Evolutionary conservation across 1,140 invertebrate species (phyloP).

Genomic region (Cherax destructor): DNA sequence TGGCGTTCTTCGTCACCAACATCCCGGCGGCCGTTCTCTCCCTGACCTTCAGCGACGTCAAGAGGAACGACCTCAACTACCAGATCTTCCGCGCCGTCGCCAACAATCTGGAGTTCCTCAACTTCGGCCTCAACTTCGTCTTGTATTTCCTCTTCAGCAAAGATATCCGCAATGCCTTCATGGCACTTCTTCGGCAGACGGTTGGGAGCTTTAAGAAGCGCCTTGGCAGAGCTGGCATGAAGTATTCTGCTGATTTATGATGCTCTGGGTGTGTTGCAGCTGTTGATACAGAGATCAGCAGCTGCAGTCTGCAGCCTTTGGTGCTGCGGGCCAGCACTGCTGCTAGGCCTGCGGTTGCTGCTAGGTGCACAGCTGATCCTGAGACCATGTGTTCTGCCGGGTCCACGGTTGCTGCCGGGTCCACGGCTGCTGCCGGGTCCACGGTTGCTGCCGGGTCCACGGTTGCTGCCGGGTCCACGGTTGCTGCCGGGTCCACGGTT

Average conservation of each 20-base stretch:
- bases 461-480: no score
- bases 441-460: no score
- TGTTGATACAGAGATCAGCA: no score
- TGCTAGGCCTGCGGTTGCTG: no score
- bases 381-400: no score
- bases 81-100: constrained; percentile 74
- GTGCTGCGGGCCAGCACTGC: no score
- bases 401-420: no score
- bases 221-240: constrained; percentile 43
- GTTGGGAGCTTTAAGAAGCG: constrained; percentile 33
- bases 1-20: constrained; percentile 76
- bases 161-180: constrained; percentile 73
- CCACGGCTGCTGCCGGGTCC: no score
- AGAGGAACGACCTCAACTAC: constrained; percentile 72
- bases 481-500: no score
- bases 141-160: constrained; percentile 74
- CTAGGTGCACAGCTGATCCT: no score
- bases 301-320: no score
- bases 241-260: constrained; percentile 59
- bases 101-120: constrained; percentile 74
- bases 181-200: constrained; percentile 59
- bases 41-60: constrained; percentile 74
- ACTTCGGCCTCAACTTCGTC: constrained; percentile 74
- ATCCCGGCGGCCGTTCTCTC: constrained; percentile 76
- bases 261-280: background rate